Evolutionary conservation across 2,797 vertebrate species (phyloP), one percentile per base, ranked within the genome.

Genomic region (Pempheris klunzingeri): DNA sequence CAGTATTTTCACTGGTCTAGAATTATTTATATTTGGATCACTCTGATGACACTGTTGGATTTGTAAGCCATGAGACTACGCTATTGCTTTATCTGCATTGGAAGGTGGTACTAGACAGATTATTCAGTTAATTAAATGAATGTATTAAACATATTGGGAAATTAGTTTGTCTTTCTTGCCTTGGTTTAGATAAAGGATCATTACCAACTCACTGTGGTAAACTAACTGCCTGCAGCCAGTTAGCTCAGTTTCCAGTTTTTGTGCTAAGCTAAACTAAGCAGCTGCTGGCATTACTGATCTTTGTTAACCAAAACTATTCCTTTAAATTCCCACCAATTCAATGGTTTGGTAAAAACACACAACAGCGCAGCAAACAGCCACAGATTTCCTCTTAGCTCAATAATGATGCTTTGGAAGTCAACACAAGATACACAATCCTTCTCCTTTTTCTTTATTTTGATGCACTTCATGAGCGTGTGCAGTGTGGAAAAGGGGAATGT

Each of bases 381-480:
- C 3, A 20, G 11, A 43, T n/a, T 39, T 54, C 39, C 30, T 44
- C 39, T n/a, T 4, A 39, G 18, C 3, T 34, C 10, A 32, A 15
- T 57, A 6, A 52, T 46, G 44, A 41, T 34, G 8, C 22, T 50
- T 66, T 49, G 52, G 5, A 55, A 24, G 12, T 14, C 3, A 54
- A 82, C 3, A 65, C 14, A 66, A 58, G 65, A 65, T 20, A 61
- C 8, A 24, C 1, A 49, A 28, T 10, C 12, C 2, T 15, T 72
- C 38, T 22, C 30, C 14, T 22, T 50, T 44, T 20, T 14, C 39
- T 79, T 80, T 70, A 64, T 59, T 78, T 73, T 46, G 34, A 65
- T 53, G 61, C 26, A 55, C 18, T 32, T 60, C 0, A 43, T 55
- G 26, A 68, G 24, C 22, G 58, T 71, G 49, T 80, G 58, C 30